A percentile compares a stretch with the other conserved stretches of the same genome.
Conservation (phyloP, 2,113 vertebrate species). For the Proteles cristata region DNA sequence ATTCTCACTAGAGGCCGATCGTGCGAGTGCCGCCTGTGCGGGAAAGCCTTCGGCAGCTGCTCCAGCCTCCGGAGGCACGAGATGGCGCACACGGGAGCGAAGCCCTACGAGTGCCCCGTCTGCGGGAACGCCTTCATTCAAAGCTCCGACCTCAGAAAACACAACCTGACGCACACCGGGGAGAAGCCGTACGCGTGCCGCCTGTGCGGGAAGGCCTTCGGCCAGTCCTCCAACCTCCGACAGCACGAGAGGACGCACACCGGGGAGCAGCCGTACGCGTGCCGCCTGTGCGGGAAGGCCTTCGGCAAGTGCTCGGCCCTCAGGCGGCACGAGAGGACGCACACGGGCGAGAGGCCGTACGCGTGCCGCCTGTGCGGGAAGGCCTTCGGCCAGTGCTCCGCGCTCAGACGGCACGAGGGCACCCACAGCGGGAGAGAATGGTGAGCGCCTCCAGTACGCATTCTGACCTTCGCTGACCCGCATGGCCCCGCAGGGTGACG, state of each 20-base stretch:
- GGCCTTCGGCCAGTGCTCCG: slow-evolving; percentile 30
- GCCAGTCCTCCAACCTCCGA: slow-evolving; percentile 12
- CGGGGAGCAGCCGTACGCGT: slow-evolving; percentile 28
- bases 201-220: slow-evolving; percentile 41
- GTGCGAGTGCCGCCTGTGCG: not conserved
- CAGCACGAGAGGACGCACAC: slow-evolving; percentile 11
- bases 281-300: slow-evolving; percentile 11
- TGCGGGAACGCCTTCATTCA: slow-evolving; percentile 50
- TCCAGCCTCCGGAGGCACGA: not conserved
- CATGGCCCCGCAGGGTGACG: not conserved
- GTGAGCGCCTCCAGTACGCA: not conserved
- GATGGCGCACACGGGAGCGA: slow-evolving; percentile 38
- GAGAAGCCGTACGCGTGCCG: slow-evolving; percentile 38
- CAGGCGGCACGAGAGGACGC: not conserved
- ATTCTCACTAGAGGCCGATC: not conserved
- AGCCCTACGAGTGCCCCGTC: not conserved
- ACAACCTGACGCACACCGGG: not conserved
- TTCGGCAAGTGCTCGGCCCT: slow-evolving; percentile 11
- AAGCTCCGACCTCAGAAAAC: slow-evolving; percentile 20
- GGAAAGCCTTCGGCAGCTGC: slow-evolving; percentile 20
- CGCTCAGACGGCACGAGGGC: slow-evolving; percentile 31
- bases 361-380: slow-evolving; percentile 33
- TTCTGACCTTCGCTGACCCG: not conserved
- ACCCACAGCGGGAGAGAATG: slow-evolving; percentile 43
- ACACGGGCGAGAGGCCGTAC: slow-evolving; percentile 55